A percentile compares a stretch with the other conserved stretches of the same genome.
Evolutionary conservation across 1,140 invertebrate genomes (phyloP).

Genomic region (Diachasma alloeum): DNA sequence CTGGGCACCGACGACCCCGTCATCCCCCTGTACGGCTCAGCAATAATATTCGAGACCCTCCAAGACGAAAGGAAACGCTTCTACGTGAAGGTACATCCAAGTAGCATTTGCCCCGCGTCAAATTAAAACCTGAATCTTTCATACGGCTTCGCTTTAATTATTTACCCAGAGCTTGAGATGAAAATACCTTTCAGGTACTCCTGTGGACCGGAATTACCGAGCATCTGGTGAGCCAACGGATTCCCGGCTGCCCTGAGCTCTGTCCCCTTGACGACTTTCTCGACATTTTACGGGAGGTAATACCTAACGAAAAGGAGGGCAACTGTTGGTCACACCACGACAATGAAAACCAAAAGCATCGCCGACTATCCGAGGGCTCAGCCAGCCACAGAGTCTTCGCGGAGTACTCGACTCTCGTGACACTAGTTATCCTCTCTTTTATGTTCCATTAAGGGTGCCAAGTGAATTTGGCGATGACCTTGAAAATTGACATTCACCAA

Average conservation of each 20-base stretch:
- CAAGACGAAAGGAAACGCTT: conserved; percentile 45
- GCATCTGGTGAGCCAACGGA: conserved; percentile 41
- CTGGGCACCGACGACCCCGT: conserved; percentile 50
- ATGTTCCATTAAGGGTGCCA: neutral
- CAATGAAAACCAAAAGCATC: neutral
- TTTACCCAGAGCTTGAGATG: neutral
- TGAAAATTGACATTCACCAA: too few relatives aligned
- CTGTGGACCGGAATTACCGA: conserved; percentile 52
- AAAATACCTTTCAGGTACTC: conserved; percentile 39
- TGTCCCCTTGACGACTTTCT: conserved; percentile 55
- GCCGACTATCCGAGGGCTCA: neutral
- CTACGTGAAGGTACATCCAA: conserved; percentile 47
- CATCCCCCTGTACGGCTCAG: conserved; percentile 54
- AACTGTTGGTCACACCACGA: conserved; percentile 26
- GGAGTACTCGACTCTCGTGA: neutral
- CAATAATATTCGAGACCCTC: conserved; percentile 54
- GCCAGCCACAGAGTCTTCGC: neutral
- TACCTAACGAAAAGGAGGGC: conserved; percentile 49
- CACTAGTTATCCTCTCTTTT: neutral
- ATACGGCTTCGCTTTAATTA: neutral
- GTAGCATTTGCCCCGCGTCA: neutral
- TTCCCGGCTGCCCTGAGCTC: conserved; percentile 50
- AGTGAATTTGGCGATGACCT: too few relatives aligned
- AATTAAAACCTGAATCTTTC: neutral
- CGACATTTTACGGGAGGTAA: conserved; percentile 45